A percentile compares a stretch with the other conserved stretches of the same genome.
Evolutionary conservation across 1,140 invertebrate genomes (phyloP).

Genomic region (Drosophila nasuta): DNA sequence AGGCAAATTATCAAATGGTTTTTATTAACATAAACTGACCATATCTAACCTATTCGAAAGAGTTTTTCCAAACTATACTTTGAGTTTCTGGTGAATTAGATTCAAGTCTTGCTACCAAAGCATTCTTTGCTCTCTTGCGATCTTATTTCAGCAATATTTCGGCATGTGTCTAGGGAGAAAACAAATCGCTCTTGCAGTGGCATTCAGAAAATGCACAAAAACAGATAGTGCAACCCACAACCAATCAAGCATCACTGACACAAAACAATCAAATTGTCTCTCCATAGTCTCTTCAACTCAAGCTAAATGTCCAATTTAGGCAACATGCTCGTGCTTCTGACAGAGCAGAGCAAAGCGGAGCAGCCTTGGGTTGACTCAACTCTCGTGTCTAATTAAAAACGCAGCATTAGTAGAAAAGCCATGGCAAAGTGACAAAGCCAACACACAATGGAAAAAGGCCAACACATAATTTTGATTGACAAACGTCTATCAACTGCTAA

Average conservation of each 20-base stretch:
- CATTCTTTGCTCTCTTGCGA: neutral
- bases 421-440: constrained; percentile 57
- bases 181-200: neutral
- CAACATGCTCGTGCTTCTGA: constrained; percentile 8
- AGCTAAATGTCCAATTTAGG: constrained; percentile 29
- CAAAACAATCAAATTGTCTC: constrained; percentile 19
- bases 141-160: neutral
- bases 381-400: constrained; percentile 46
- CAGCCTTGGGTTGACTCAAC: constrained; percentile 13
- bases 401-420: constrained; percentile 20
- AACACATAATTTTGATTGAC: constrained; percentile 72
- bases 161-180: neutral
- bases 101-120: neutral
- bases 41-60: too few species aligned
- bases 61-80: neutral
- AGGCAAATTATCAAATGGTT: neutral
- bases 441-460: constrained; percentile 55
- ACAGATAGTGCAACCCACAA: neutral
- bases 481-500: constrained; percentile 64
- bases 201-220: neutral
- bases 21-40: neutral
- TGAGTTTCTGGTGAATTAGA: neutral
- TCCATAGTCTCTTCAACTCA: neutral
- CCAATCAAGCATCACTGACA: constrained; percentile 1
- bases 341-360: neutral